phyloP scores from a whole-genome alignment of 2,888 invertebrate genomes.

The Lepidocyrtoides sp. region DNA sequence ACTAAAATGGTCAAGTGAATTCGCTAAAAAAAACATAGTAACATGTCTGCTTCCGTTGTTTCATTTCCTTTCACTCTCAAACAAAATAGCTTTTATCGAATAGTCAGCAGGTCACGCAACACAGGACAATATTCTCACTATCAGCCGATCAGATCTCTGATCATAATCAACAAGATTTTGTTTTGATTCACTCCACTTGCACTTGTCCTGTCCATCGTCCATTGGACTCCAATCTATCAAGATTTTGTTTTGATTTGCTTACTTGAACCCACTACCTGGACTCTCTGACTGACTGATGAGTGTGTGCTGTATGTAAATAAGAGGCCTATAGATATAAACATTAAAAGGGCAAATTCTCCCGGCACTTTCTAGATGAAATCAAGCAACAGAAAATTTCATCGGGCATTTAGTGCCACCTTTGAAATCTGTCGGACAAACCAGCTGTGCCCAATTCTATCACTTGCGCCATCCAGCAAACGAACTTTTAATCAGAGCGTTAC shows the following conservation, averaged over 20 bases:
- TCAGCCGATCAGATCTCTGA: too few species aligned
- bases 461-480: background rate
- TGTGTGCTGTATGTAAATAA: slow-evolving; percentile 51
- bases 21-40: too few species aligned
- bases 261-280: background rate
- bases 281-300: background rate
- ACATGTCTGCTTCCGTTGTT: too few species aligned
- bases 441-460: background rate
- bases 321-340: slow-evolving; percentile 30
- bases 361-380: slow-evolving; percentile 63
- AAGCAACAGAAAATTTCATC: slow-evolving; percentile 36
- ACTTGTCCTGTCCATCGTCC: background rate
- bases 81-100: too few species aligned
- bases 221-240: background rate
- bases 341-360: slow-evolving; percentile 73
- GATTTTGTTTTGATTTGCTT: slow-evolving; percentile 53
- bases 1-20: too few species aligned
- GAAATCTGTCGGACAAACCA: background rate
- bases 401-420: slow-evolving; percentile 57
- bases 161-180: too few species aligned
- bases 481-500: background rate
- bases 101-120: too few species aligned
- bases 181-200: background rate
- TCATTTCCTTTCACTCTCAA: too few species aligned
- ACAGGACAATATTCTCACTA: too few species aligned